Percentiles rank a stretch among this genome's conserved stretches.
Evolutionary conservation across 2,888 invertebrate genomes (phyloP).

Genomic region (Bombylius discolor): DNA sequence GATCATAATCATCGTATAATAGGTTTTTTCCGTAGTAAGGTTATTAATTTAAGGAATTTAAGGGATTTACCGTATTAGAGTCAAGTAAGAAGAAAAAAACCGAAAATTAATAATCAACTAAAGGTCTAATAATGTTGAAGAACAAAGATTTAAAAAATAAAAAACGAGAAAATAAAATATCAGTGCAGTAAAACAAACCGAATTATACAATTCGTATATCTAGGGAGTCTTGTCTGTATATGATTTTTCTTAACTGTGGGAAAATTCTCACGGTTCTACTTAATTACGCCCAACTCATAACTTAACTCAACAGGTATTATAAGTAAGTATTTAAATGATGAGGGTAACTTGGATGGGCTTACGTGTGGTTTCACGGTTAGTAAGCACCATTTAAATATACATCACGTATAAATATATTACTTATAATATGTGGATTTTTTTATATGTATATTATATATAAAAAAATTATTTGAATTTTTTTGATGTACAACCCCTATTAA

Average conservation of each 20-base stretch:
- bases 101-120: not conserved
- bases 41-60: too few relatives aligned
- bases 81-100: not conserved
- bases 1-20: too few relatives aligned
- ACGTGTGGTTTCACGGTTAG: slow-evolving; percentile 22
- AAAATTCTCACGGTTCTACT: slow-evolving; percentile 17
- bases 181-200: too few relatives aligned
- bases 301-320: slow-evolving; percentile 16
- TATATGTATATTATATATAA: not conserved
- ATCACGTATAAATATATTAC: not conserved
- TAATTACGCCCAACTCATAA: slow-evolving; percentile 7
- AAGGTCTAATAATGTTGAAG: not conserved
- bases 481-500: slow-evolving; percentile 1
- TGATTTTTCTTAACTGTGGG: slow-evolving; percentile 10
- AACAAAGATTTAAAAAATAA: not conserved
- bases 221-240: not conserved
- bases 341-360: slow-evolving; percentile 14
- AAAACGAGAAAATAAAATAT: too few relatives aligned
- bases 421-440: not conserved
- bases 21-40: too few relatives aligned
- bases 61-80: too few relatives aligned
- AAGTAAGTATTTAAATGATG: slow-evolving; percentile 1
- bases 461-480: too few relatives aligned
- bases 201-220: too few relatives aligned
- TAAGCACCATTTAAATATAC: slow-evolving; percentile 12